These are phyloP conservation scores for Brenthis daphne DNA, from an alignment of 2,888 invertebrate species.

Conservation along the genomic window DNA sequence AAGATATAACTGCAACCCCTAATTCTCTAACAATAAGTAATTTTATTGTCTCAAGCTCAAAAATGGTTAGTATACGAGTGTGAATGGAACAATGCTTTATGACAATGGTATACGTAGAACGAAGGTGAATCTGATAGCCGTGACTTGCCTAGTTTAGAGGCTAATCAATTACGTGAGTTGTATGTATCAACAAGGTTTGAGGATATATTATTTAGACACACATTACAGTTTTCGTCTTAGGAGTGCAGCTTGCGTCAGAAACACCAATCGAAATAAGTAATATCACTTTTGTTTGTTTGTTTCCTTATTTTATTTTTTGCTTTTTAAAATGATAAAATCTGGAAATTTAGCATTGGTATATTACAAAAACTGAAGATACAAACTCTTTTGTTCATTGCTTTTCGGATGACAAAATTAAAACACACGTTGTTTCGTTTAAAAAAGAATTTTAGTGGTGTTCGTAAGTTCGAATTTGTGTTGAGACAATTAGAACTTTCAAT, in stretches of 20 bases:
- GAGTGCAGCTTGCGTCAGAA: background rate
- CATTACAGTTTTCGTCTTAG: background rate
- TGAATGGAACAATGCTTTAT: slow-evolving; percentile 58
- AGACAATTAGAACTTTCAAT: too few relatives aligned
- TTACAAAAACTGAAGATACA: too few relatives aligned
- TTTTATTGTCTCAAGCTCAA: slow-evolving; percentile 41
- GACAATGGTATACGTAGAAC: slow-evolving; percentile 41
- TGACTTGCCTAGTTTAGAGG: slow-evolving; percentile 47
- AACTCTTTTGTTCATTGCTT: too few relatives aligned
- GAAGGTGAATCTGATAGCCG: slow-evolving; percentile 51
- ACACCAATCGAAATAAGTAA: background rate
- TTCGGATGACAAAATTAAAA: too few relatives aligned
- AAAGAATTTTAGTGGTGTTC: too few relatives aligned
- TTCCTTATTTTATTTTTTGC: too few relatives aligned
- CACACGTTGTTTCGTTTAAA: too few relatives aligned
- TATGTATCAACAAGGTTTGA: slow-evolving; percentile 14
- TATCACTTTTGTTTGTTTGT: background rate
- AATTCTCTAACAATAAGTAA: slow-evolving; percentile 1
- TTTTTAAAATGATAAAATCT: too few relatives aligned
- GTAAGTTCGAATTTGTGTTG: too few relatives aligned
- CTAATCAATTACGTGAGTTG: slow-evolving; percentile 48
- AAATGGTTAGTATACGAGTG: slow-evolving; percentile 47
- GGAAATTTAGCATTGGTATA: too few relatives aligned
- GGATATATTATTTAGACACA: slow-evolving; percentile 4
- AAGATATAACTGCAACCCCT: background rate